Evolutionary conservation across 2,113 vertebrate genomes (phyloP), one percentile per base, ranked within the genome.

Genomic region (Scophthalmus maximus): DNA sequence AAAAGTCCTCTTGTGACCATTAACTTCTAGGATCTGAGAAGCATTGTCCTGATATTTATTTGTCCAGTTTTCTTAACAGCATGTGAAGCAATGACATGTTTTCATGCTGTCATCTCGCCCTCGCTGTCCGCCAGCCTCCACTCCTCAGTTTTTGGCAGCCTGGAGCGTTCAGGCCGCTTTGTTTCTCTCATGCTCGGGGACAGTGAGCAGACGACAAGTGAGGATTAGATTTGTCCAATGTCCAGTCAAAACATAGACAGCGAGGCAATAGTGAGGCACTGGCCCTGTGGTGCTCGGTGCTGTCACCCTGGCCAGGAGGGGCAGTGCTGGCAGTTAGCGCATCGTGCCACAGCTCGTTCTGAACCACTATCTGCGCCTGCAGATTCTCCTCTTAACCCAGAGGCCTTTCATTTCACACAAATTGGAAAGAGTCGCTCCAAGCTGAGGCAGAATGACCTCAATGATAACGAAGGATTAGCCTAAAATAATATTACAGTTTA

Each of bases 391-490:
- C 62, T 86, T 82, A 74, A 89, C 88, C 84, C 77, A 20, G 23
- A 62, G 87, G 74, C 74, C 78, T 71, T 83, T 79, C 82, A 87
- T 88, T 89, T 89, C 84, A 84, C 81, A 76, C 76, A 80, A 68
- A 86, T 78, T 87, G 79, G 68, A 79, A 42, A 42, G 79, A 84
- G 74, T 51, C 65, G 53, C 68, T 68, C 22, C 57, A 49, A 53
- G 79, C 76, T n/a, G 71, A 80, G 57, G 44, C 75, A 78, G 79
- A 87, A 70, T 84, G 88, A 84, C 75, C 84, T 60, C 34, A 27
- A 51, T 63, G 79, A 89, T 88, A 76, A 86, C 47, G 65, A 83
- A 58, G 75, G 78, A 84, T 87, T 88, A 79, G 71, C 66, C 51
- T 69, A 38, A 67, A 76, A 65, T 77, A 76, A 74, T 68, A 63